Evolutionary conservation across 2,797 vertebrate genomes (phyloP), one percentile per base, ranked within the genome.

Genomic region (Molossus alvarezi): DNA sequence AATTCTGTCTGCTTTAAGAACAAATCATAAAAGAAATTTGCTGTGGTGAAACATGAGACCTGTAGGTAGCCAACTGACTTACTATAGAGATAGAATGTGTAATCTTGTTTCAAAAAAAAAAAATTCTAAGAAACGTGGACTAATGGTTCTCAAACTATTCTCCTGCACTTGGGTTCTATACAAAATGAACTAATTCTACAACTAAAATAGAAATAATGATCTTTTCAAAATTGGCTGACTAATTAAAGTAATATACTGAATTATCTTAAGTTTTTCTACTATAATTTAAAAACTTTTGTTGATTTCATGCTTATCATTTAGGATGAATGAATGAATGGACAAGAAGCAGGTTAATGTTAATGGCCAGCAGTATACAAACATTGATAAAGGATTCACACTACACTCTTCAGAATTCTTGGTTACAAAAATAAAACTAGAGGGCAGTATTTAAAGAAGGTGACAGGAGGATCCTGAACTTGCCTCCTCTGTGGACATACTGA

Each of bases 181-280:
- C 45, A 12, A 33, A 33, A 67, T 21, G 11, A 94, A 48, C 1
- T 33, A 11, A 72, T 83, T 95, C 67, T 92, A 60, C n/a, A 67
- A 82, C 20, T 81, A 58, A 91, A 85, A 23, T 5, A 37, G 1
- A 76, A 87, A 71, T n/a, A 83, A 84, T 91, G 4, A 75, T 75
- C 7, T 86, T 94, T 94, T 57, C 21, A 72, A 18, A 92, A 87
- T n/a, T 81, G 60, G 12, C 17, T 81, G 60, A 9, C 17, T 79
- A 72, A 69, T 48, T 96, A 65, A 75, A 93, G 72, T 58, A 82
- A 62, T 72, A 27, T 5, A 76, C 55, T 72, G 41, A 81, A 91
- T 13, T 90, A 73, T 37, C 72, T 88, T 76, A 57, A 37, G 7
- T 37, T 14, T 71, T 67, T 75, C 45, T 37, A 45, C 4, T 18